Conservation (phyloP, 2,113 vertebrate species). For the Campylomormyrus numenius region DNA sequence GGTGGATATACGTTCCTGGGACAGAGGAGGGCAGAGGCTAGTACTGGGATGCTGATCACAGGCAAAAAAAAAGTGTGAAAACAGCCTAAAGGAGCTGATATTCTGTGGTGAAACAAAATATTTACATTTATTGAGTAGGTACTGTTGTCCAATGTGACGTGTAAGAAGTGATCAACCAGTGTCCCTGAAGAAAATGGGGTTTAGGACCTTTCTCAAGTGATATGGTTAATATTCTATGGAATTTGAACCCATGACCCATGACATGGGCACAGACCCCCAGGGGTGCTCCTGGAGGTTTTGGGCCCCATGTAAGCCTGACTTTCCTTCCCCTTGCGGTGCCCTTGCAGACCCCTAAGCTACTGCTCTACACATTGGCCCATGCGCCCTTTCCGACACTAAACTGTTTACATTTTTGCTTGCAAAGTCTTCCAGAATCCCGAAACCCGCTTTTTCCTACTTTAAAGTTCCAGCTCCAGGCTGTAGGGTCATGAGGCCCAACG, state of each 20-base stretch:
- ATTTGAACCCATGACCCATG: not conserved
- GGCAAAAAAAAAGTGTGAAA: not conserved
- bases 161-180: not conserved
- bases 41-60: not conserved
- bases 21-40: not conserved
- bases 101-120: not conserved
- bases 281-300: not conserved
- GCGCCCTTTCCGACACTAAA: not conserved
- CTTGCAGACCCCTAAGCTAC: not conserved
- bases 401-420: not conserved
- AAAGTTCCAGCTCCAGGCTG: not conserved
- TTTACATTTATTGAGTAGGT: not conserved
- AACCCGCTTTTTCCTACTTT: not conserved
- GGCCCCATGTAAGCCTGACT: not conserved
- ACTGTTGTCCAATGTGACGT: not conserved
- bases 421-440: not conserved
- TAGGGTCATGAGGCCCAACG: not conserved
- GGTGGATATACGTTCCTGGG: conserved; percentile 71
- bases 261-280: not conserved
- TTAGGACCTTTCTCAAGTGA: not conserved
- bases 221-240: not conserved
- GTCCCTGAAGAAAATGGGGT: not conserved
- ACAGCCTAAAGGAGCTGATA: not conserved
- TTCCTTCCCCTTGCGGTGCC: not conserved
- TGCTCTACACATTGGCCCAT: not conserved